Conservation (phyloP, 92 coral and sea anemone genomes). For the Meandrina meandrites region DNA sequence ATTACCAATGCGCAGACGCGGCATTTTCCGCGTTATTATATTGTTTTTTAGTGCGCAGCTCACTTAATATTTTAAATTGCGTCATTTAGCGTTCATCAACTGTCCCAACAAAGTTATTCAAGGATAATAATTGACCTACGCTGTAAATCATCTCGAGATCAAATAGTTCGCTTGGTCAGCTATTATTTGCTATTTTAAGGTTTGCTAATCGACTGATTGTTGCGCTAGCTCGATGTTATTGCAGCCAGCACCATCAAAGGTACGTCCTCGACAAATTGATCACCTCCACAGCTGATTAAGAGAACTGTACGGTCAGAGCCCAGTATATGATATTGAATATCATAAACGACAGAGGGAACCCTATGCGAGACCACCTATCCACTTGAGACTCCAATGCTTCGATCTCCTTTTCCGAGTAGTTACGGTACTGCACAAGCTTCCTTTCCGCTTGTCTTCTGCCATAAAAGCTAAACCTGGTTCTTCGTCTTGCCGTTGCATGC, state of each 20-base stretch:
- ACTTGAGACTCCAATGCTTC: conserved; percentile 74
- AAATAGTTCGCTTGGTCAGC: neutral
- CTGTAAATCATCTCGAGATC: neutral
- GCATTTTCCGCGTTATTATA: neutral
- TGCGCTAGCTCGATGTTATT: neutral
- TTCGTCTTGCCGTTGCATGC: conserved; percentile 12
- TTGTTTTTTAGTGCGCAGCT: neutral
- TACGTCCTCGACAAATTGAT: neutral
- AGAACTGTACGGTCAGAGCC: conserved; percentile 52
- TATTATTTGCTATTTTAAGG: neutral
- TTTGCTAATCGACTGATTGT: too few species aligned
- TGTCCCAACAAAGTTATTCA: neutral
- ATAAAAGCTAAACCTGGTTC: conserved; percentile 22
- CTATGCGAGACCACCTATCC: conserved; percentile 70
- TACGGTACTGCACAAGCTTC: conserved; percentile 60
- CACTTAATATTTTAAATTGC: neutral
- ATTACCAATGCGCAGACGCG: neutral
- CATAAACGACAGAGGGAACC: conserved; percentile 77
- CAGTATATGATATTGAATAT: conserved; percentile 74
- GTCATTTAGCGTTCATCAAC: neutral
- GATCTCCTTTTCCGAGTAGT: conserved; percentile 77
- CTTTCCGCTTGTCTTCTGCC: neutral
- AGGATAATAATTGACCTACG: neutral
- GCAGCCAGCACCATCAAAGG: neutral
- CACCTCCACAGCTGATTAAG: neutral